These are phyloP conservation scores for Spheniscus humboldti DNA, from an alignment of 2,797 vertebrate species.

Conservation along the genomic window DNA sequence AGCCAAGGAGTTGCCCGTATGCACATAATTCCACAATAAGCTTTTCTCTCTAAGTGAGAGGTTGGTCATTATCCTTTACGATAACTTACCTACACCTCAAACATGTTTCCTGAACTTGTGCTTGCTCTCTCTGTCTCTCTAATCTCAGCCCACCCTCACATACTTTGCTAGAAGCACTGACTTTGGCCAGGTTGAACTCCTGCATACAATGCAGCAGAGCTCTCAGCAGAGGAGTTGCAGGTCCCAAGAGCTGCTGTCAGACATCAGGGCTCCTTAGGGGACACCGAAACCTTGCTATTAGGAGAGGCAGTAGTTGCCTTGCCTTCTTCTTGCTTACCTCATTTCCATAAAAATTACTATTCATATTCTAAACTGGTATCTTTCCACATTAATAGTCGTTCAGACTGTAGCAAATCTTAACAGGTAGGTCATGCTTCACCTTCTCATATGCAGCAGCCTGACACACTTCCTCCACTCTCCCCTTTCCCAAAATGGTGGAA, in stretches of 20 bases:
- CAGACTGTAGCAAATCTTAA: not conserved
- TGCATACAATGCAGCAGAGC: not conserved
- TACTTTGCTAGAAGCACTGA: not conserved
- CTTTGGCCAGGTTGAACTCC: not conserved
- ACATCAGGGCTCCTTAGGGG: not conserved
- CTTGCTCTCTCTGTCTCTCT: not conserved
- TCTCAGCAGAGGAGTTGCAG: not conserved
- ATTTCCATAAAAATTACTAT: not conserved
- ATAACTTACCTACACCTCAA: not conserved
- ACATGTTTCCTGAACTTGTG: not conserved
- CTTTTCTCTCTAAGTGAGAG: not conserved
- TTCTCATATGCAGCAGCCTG: not conserved
- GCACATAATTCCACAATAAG: not conserved
- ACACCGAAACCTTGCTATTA: not conserved
- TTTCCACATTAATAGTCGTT: not conserved
- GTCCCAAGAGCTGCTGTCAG: not conserved
- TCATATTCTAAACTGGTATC: not conserved
- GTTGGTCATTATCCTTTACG: not conserved
- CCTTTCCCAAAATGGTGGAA: rapidly evolving
- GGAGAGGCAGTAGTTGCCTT: not conserved
- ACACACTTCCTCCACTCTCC: not conserved
- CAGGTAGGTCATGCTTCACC: not conserved
- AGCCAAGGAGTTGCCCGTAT: not conserved
- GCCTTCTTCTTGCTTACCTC: not conserved
- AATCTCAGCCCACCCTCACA: not conserved